These are phyloP conservation scores for Venustaconcha ellipsiformis DNA, from an alignment of 1,140 invertebrate species.

Conservation along the genomic window DNA sequence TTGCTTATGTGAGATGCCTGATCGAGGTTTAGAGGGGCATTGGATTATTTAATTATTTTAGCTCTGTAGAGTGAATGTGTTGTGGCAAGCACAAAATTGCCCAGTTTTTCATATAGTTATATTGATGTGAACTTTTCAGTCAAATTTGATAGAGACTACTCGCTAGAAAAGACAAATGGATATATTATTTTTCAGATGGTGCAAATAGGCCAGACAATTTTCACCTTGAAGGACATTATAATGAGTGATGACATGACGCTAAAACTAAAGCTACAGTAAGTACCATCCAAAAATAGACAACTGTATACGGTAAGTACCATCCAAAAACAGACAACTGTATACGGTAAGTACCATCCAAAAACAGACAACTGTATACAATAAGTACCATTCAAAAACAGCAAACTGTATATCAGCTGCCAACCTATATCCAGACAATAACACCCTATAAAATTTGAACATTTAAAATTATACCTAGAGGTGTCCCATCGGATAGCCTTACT, in stretches of 20 bases:
- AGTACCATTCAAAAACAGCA: slow-evolving; percentile 15
- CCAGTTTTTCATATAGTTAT: no score
- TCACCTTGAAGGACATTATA: slow-evolving; percentile 65
- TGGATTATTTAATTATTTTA: no score
- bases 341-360: slow-evolving; percentile 45
- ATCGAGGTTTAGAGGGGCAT: no score
- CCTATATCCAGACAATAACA: no score
- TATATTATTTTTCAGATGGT: slow-evolving; percentile 62
- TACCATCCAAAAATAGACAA: neutral
- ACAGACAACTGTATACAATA: slow-evolving; percentile 41
- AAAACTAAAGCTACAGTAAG: slow-evolving; percentile 55
- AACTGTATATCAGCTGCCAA: no score
- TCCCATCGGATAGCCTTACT: no score
- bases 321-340: slow-evolving; percentile 11
- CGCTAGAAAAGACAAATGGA: neutral
- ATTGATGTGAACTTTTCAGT: no score
- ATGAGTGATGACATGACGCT: slow-evolving; percentile 49
- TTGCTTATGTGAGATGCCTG: no score
- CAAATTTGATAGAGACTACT: neutral
- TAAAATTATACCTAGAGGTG: no score
- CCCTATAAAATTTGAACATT: no score
- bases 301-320: slow-evolving; percentile 49
- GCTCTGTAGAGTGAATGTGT: no score
- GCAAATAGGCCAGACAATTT: slow-evolving; percentile 65
- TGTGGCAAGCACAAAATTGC: no score